Evolutionary conservation across 1,140 invertebrate species (phyloP), one percentile per base, ranked within the genome.

Genomic region (Caerostris extrusa): DNA sequence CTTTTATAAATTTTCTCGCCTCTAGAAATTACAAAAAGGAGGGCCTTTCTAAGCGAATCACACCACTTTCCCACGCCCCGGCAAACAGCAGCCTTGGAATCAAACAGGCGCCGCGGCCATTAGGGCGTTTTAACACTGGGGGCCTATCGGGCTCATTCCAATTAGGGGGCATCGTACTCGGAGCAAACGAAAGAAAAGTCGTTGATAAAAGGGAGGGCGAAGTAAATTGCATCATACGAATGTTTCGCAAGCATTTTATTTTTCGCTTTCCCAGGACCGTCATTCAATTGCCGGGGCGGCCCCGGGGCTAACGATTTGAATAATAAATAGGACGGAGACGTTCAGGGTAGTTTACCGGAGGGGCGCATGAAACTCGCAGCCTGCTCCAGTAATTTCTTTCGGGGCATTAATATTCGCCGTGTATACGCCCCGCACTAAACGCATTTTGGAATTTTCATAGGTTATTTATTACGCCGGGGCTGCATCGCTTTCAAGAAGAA

Each of bases 171-270:
- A 77, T 50, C 71, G 71, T 34, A 77, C 71, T 77, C 71, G 71
- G 56, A 60, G 64, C n/a, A 55, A 71, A 71, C 87, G 87, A 90
- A 87, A 87, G 55, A 69, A 81, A 14, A 50, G 56, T 90, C 53
- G 34, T 19, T 58, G 50, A 81, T 50, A 81, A 67, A 57, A 50
- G 57, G 53, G 56, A 81, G 53, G 64, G 89, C 69, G 53, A 81
- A 90, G 89, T 90, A 90, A 90, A 90, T 90, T 90, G 89, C 89
- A 90, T 90, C 89, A 90, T 50, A 90, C 69, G 87, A 89, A 89
- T 89, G 61, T 89, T 89, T 61, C 69, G 64, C 55, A 34, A 34
- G 89, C 56, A 81, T 60, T 90, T 81, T 67, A 90, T 90, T 90
- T 56, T 81, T 60, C 55, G 12, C 60, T 87, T 34, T 60, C 55